These are phyloP conservation scores for Oryctes rhinoceros DNA, from an alignment of 1,140 invertebrate species.

Conservation along the genomic window DNA sequence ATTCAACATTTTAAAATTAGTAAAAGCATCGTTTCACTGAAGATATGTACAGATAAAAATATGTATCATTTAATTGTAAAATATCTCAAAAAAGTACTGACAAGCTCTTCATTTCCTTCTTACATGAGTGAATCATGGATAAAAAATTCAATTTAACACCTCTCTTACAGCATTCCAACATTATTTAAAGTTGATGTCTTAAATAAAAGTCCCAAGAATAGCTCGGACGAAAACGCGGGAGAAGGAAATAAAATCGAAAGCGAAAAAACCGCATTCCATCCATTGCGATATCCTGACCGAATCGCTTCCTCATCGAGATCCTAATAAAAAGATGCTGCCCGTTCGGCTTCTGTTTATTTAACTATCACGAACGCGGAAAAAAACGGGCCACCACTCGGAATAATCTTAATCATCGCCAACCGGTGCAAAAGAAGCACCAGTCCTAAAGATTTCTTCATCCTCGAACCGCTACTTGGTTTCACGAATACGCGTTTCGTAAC, in stretches of 20 bases:
- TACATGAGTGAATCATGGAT: too few relatives aligned
- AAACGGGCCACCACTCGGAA: background rate
- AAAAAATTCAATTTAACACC: too few relatives aligned
- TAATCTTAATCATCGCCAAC: background rate
- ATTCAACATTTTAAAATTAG: too few relatives aligned
- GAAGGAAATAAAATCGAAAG: constrained; percentile 10
- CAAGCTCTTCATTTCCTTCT: too few relatives aligned
- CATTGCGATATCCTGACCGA: background rate
- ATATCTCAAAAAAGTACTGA: too few relatives aligned
- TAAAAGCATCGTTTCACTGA: too few relatives aligned
- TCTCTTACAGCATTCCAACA: too few relatives aligned
- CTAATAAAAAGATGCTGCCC: background rate
- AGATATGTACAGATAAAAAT: too few relatives aligned
- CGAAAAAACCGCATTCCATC: background rate
- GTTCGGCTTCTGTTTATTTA: background rate
- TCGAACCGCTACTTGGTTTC: background rate
- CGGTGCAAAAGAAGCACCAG: background rate
- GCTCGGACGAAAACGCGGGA: background rate
- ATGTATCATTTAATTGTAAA: too few relatives aligned
- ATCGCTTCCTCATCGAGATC: background rate
- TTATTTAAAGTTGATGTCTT: too few relatives aligned
- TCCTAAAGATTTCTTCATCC: background rate
- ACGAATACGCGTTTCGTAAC: background rate
- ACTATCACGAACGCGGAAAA: background rate
- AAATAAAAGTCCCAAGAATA: background rate